Evolutionary conservation across 2,797 vertebrate species (phyloP).

Genomic region (Oreortyx pictus): DNA sequence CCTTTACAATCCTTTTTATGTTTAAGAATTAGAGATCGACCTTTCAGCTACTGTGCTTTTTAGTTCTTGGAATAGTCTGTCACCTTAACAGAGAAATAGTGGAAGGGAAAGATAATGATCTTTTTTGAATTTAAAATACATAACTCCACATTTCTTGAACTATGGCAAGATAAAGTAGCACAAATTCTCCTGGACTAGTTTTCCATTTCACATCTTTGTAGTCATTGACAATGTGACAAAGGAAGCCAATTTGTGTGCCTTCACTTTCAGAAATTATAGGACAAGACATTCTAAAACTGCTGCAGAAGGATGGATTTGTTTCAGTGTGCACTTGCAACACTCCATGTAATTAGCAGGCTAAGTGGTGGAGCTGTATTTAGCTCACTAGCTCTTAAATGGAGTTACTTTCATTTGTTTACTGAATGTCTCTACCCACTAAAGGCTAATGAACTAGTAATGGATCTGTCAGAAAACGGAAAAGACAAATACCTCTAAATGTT

Average conservation of each 20-base stretch:
- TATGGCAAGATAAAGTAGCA: background rate
- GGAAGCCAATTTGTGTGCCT: background rate
- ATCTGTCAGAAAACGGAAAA: constrained; percentile 69
- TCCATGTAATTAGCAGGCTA: constrained; percentile 58
- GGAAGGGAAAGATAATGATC: background rate
- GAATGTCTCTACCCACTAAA: constrained; percentile 72
- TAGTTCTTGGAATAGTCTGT: background rate
- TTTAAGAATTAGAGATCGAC: background rate
- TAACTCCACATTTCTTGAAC: background rate
- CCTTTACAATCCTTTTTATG: background rate
- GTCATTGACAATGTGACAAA: background rate
- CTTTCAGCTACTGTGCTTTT: background rate
- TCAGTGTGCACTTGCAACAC: background rate
- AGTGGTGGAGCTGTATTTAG: constrained; percentile 61
- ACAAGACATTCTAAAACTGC: background rate
- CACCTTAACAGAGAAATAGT: background rate
- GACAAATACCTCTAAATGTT: constrained; percentile 70
- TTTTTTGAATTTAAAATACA: background rate
- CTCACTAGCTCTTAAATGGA: constrained; percentile 72
- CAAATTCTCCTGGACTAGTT: background rate
- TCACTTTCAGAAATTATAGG: constrained; percentile 14
- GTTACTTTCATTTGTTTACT: constrained; percentile 72
- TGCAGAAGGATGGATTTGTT: background rate
- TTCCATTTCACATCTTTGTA: constrained; percentile 17
- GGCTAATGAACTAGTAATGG: constrained; percentile 76